These are phyloP conservation scores for Amphipyra tragopoginis DNA, from an alignment of 2,888 invertebrate species.

Conservation along the genomic window DNA sequence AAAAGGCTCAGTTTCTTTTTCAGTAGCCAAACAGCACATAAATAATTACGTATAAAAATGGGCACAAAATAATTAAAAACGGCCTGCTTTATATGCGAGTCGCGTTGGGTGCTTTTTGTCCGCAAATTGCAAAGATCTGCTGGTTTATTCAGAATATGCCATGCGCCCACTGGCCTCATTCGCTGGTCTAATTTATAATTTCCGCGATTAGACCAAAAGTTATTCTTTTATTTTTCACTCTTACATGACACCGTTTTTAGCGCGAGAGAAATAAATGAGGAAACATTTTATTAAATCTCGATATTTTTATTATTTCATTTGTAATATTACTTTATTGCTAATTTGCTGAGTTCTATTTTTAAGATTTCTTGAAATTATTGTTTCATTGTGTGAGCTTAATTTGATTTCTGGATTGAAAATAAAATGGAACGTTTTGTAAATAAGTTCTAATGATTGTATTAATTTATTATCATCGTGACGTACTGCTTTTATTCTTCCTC, in stretches of 20 bases:
- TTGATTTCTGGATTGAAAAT: slow-evolving; percentile 3
- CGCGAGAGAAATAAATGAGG: slow-evolving; percentile 27
- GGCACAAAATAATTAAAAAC: slow-evolving; percentile 75
- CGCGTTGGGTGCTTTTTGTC: slow-evolving; percentile 73
- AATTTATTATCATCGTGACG: background rate
- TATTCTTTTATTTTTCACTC: slow-evolving; percentile 59
- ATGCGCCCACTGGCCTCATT: slow-evolving; percentile 60
- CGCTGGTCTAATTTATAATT: slow-evolving; percentile 71
- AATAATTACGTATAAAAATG: slow-evolving; percentile 60
- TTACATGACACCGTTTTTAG: slow-evolving; percentile 33
- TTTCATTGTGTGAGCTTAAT: background rate
- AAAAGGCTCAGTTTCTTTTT: slow-evolving; percentile 3
- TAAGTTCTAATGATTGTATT: background rate
- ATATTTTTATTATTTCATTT: slow-evolving; percentile 13
- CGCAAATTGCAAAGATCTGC: slow-evolving; percentile 76
- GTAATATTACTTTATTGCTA: slow-evolving; percentile 22
- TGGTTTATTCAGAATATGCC: slow-evolving; percentile 69
- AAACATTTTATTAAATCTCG: slow-evolving; percentile 35
- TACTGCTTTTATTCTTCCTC: no score
- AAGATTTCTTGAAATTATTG: slow-evolving; percentile 4
- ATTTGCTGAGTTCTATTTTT: slow-evolving; percentile 11
- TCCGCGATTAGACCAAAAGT: slow-evolving; percentile 65
- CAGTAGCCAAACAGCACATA: slow-evolving; percentile 31
- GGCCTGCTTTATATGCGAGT: slow-evolving; percentile 74
- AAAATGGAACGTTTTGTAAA: slow-evolving; percentile 3